Conservation (phyloP, 2,113 vertebrate species). For the Centropus bengalensis region DNA sequence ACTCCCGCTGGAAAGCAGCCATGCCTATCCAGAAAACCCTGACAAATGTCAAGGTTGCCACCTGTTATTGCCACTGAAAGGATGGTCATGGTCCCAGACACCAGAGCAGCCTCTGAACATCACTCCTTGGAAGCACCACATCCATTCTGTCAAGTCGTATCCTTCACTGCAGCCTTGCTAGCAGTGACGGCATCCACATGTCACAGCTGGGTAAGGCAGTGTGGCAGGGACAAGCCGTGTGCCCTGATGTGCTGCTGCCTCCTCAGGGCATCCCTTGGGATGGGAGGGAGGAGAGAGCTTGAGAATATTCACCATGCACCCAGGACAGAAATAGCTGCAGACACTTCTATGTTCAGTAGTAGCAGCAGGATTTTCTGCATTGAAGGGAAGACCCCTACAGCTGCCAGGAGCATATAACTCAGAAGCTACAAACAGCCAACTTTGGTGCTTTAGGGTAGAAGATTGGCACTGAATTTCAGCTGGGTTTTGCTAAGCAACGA, state of each 20-base stretch:
- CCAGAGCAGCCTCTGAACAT: not conserved
- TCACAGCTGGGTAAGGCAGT: not conserved
- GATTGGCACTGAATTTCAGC: not conserved
- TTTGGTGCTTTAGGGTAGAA: not conserved
- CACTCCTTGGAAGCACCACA: not conserved
- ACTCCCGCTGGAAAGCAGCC: not conserved
- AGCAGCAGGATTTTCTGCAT: not conserved
- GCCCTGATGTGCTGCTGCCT: not conserved
- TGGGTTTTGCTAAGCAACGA: not conserved
- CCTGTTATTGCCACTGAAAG: not conserved
- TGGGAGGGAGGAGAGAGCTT: not conserved
- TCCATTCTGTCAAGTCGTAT: not conserved
- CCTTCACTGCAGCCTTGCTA: not conserved
- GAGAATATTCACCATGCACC: not conserved
- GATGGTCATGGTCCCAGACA: not conserved
- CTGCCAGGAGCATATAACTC: not conserved
- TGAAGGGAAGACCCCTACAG: not conserved
- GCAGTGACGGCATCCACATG: not conserved
- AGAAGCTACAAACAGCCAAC: not conserved
- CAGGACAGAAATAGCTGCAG: not conserved
- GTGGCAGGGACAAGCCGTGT: not conserved
- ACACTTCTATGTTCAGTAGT: not conserved
- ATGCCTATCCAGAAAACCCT: not conserved
- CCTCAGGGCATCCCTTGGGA: rapidly evolving
- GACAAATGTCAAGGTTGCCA: not conserved